Base-by-base conservation (phyloP, 2,888 invertebrate genomes). In the Gibbula magus region DNA sequence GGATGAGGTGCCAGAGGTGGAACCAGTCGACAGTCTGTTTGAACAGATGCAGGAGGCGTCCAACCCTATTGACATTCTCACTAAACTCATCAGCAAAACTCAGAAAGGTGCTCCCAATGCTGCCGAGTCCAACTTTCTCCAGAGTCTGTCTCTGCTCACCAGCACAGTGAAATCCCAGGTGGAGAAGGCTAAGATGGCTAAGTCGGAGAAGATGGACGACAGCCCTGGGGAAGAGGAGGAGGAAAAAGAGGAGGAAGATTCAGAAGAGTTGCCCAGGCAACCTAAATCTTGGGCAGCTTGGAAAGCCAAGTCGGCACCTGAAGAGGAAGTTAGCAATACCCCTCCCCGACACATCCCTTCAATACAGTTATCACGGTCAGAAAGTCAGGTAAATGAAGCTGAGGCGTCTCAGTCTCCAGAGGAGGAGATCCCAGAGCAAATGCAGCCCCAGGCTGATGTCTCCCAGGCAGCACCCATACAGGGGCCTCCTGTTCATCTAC, bases 1-100 rank as follows among this genome's bases (percentile, higher is more conserved):
- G 79, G 91, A 91, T 84, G 91, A 91, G 79, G 86, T 84, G 20
- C 86, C 86, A 75, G 83, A 39, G 83, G 80, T 18, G 81, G 81
- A 56, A 79, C 76, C 20, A 0, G 20, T 10, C 54, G 39, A 39
- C 70, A 53, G 53, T 13, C 53, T 53, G 32, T 20, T 20, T 18
- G 32, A 75, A 29, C 54, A 53, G 29, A 32, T 52, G 32, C 25
- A 75, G 20, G 75, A 75, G 8, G 52, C 75, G 1, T 16, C 75
- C 7, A 91, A 90, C 78, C 90, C 91, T 8, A 90, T 91, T 35
- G 91, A 91, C 81, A 89, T 91, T 81, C 83, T 91, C 16, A 89
- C 89, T 54, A 87, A 89, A 82, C 83, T 91, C 45, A 84, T 91
- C 25, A 86, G 88, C 39, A 89, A 91, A 81, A 86, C 89, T 10